Base-by-base conservation (phyloP, 2,797 vertebrate species). In the Oreonectes daqikongensis region DNA sequence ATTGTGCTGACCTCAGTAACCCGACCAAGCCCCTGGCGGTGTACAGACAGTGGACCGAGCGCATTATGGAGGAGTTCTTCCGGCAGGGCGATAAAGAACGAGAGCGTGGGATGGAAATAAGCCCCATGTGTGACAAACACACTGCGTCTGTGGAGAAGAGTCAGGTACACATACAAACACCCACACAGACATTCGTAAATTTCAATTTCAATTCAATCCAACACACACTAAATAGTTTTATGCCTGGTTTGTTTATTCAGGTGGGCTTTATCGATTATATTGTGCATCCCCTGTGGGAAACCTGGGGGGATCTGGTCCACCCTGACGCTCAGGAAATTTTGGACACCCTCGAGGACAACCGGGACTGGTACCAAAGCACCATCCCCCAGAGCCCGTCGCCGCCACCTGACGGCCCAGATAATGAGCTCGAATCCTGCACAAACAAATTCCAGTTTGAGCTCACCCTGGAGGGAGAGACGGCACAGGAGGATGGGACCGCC, bases 51-150 rank as follows among this genome's bases (percentile, higher is more conserved):
- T 98, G 96, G 96, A 98, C 96, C 0, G 95, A 96, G 83, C 93
- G 96, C 42, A 98, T 98, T 89, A 96, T 98, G 95, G 92, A 96
- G 48, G 96, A 98, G 89, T 98, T 98, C 89, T 98, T 95, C 92
- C 90, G 94, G 73, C 96, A 98, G 87, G 96, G 96, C 0, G 96
- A 98, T 88, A 93, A 94, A 38, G 96, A 98, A 61, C 88, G 96
- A 0, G 96, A 97, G 83, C 89, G 95, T 1, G 96, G 96, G 66
- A 95, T 98, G 95, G 95, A 98, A 89, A 98, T 98, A 89, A 98
- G 96, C 80, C 96, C 96, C 83, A 98, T 98, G 96, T 98, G 96
- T 0, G 96, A 98, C 82, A 97, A 97, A 86, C 95, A 96, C 90
- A 97, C 95, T 0, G 96, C 96, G 10, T 97, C 95, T 0, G 96